Conservation (phyloP, 2,888 invertebrate species). For the Orthonevra nobilis region DNA sequence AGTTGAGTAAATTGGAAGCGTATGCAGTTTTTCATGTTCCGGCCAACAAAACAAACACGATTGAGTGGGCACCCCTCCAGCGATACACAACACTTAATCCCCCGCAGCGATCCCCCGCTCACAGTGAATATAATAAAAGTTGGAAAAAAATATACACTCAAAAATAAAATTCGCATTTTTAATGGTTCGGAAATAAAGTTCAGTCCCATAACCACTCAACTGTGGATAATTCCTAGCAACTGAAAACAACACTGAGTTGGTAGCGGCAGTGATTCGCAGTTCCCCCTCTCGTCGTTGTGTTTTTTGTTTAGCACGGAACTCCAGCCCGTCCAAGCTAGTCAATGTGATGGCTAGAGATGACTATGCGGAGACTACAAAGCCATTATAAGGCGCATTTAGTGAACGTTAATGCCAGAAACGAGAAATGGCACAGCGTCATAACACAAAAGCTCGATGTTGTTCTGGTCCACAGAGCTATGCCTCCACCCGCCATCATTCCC, state of each 20-base stretch:
- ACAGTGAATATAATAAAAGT: slow-evolving; percentile 1
- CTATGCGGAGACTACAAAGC: slow-evolving; percentile 1
- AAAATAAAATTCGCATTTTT: slow-evolving; percentile 62
- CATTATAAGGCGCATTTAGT: slow-evolving; percentile 31
- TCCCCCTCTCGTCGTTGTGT: too few relatives aligned
- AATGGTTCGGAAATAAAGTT: slow-evolving; percentile 67
- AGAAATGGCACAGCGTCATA: slow-evolving; percentile 25
- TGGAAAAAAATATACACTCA: slow-evolving; percentile 6
- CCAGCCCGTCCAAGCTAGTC: background rate
- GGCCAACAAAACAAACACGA: slow-evolving; percentile 50
- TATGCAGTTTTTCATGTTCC: slow-evolving; percentile 31
- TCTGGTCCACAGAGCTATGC: too few relatives aligned
- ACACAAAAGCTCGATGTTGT: background rate
- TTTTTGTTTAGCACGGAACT: too few relatives aligned
- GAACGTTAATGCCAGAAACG: slow-evolving; percentile 28
- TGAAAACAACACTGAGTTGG: slow-evolving; percentile 32
- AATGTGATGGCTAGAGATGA: slow-evolving; percentile 11
- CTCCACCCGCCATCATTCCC: background rate
- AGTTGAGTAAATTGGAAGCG: slow-evolving; percentile 35
- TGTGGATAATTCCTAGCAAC: slow-evolving; percentile 60
- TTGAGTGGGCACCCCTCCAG: background rate
- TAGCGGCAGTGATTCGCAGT: background rate
- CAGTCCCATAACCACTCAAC: slow-evolving; percentile 54
- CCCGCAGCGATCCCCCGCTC: background rate
- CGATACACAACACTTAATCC: too few relatives aligned